These are phyloP conservation scores for Melinopterus prodromus DNA, from an alignment of 2,888 invertebrate species.

Conservation along the genomic window DNA sequence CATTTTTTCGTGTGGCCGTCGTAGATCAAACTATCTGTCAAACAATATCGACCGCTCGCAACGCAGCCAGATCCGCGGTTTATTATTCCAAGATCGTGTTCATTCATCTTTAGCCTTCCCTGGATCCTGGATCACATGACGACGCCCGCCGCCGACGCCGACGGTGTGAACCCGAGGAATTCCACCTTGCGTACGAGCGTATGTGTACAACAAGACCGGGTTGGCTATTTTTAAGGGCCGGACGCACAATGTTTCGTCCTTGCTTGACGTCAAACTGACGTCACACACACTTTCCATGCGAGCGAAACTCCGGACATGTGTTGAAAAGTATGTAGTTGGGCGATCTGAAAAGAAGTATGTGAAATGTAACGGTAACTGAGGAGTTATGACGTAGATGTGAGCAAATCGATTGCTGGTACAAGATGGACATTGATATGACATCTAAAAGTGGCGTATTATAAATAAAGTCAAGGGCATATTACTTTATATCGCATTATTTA, in stretches of 20 bases:
- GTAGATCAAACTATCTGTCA: not conserved
- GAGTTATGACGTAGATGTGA: too few relatives aligned
- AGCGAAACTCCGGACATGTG: not conserved
- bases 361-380: not conserved
- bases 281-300: not conserved
- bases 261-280: not conserved
- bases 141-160: not conserved
- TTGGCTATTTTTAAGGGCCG: conserved; percentile 4
- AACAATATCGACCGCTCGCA: not conserved
- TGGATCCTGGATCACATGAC: not conserved
- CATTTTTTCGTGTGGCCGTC: not conserved
- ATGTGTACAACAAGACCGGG: not conserved
- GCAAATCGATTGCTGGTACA: too few relatives aligned
- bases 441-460: too few relatives aligned
- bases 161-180: not conserved
- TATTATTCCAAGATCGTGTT: not conserved
- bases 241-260: not conserved
- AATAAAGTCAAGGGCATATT: too few relatives aligned
- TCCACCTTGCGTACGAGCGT: not conserved
- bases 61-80: not conserved
- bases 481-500: too few relatives aligned
- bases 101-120: not conserved
- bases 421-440: too few relatives aligned
- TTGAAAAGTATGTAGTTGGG: not conserved
- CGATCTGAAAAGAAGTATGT: not conserved